A percentile compares a stretch with the other conserved stretches of the same genome.
phyloP scores from a whole-genome alignment of 2,888 invertebrate genomes.

The Punctoribates punctum region DNA sequence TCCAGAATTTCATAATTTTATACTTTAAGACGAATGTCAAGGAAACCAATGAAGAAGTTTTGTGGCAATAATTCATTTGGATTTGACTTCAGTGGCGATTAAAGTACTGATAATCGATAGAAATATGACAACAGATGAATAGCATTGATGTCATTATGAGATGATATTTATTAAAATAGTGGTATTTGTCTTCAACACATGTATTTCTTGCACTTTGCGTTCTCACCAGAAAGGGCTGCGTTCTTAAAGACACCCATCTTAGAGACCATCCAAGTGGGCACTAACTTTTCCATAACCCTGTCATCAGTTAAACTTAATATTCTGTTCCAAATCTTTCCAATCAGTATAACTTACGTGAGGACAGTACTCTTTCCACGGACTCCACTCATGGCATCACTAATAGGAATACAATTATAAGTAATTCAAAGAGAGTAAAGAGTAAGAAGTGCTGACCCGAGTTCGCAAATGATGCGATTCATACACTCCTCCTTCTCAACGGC shows the following conservation, averaged over 20 bases:
- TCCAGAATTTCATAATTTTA: no score
- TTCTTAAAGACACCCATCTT: slow-evolving; percentile 49
- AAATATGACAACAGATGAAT: slow-evolving; percentile 2
- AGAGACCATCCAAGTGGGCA: slow-evolving; percentile 49
- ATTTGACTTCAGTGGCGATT: not conserved
- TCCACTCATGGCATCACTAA: slow-evolving; percentile 46
- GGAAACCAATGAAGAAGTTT: not conserved
- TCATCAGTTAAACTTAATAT: not conserved
- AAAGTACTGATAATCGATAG: not conserved
- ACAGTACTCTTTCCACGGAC: slow-evolving; percentile 49
- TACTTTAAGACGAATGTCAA: not conserved
- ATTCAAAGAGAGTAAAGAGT: not conserved
- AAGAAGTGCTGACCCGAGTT: slow-evolving; percentile 46
- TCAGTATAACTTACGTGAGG: slow-evolving; percentile 47
- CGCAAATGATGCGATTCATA: slow-evolving; percentile 50
- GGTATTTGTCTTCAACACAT: slow-evolving; percentile 44
- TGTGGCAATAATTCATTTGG: slow-evolving; percentile 8
- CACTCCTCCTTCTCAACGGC: slow-evolving; percentile 50
- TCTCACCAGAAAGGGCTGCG: slow-evolving; percentile 48
- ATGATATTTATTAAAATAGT: slow-evolving; percentile 11
- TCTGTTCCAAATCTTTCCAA: not conserved
- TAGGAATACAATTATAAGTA: not conserved
- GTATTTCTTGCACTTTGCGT: slow-evolving; percentile 49
- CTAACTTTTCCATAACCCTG: slow-evolving; percentile 49
- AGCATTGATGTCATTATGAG: not conserved